Conservation (phyloP, 92 coral and sea anemone genomes). For the Heliopora coerulea region DNA sequence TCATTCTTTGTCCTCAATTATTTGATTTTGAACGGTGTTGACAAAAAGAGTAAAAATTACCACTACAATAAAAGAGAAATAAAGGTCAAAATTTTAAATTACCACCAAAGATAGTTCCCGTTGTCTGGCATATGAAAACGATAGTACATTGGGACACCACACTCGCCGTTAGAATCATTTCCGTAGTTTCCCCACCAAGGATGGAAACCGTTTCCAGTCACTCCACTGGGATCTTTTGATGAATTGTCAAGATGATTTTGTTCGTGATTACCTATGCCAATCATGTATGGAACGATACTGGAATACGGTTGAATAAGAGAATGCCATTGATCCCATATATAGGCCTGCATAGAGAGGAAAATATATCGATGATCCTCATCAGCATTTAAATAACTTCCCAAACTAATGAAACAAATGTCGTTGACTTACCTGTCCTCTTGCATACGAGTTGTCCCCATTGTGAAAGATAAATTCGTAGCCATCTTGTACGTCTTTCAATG, state of each 20-base stretch:
- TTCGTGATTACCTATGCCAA: constrained; percentile 78
- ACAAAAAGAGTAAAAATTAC: too few species aligned
- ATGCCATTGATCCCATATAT: constrained; percentile 88
- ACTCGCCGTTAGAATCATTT: constrained; percentile 76
- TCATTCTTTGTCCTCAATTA: too few species aligned
- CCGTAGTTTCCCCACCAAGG: constrained; percentile 85
- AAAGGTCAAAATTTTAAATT: not conserved
- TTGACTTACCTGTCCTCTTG: constrained; percentile 67
- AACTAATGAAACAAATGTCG: too few species aligned
- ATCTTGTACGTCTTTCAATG: constrained; percentile 63
- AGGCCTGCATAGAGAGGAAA: constrained; percentile 55
- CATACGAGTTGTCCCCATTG: constrained; percentile 81
- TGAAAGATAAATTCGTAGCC: constrained; percentile 68
- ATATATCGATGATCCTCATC: too few species aligned
- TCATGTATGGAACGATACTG: constrained; percentile 77
- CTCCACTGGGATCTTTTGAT: constrained; percentile 68
- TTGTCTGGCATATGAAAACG: constrained; percentile 84
- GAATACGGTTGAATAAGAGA: constrained; percentile 75
- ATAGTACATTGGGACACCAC: constrained; percentile 83
- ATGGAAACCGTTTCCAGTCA: constrained; percentile 74
- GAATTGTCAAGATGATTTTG: constrained; percentile 68
- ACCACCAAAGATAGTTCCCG: constrained; percentile 85
- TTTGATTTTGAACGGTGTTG: too few species aligned
- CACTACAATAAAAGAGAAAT: too few species aligned
- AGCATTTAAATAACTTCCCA: not conserved